Evolutionary conservation across 2,113 vertebrate genomes (phyloP), one percentile per base, ranked within the genome.

Genomic region (Anoura caudifer): DNA sequence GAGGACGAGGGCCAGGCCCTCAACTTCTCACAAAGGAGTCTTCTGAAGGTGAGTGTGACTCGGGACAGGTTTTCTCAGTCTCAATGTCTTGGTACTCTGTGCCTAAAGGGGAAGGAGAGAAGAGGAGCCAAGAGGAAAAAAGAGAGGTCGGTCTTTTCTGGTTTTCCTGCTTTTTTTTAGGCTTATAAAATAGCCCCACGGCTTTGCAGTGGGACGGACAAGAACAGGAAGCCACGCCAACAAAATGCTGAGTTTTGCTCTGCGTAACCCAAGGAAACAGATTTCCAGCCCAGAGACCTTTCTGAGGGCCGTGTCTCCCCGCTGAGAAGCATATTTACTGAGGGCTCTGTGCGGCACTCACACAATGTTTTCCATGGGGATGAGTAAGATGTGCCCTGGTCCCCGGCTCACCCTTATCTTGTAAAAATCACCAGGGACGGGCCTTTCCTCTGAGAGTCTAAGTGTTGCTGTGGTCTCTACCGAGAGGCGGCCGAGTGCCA

Each of bases 71-170:
- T 82, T 97, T 97, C 94, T 97, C 96, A 4, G 10, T 41, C 94
- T 97, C 98, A 96, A 97, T 87, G 47, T 69, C 16, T 86, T 93
- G 70, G 67, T 96, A 98, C 45, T 97, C 97, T 81, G 97, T 81
- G 96, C 95, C 97, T 89, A 97, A 91, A 97, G 33, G 43, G 87
- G 83, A 80, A 81, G 96, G 93, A 90, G 96, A 59, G 84, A 85
- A 97, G 67, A 96, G 95, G 56, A 84, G 97, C 92, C 96, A 95
- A 87, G 92, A 98, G 98, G 76, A 97, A 96, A 96, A 96, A 41
- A 92, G 79, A 96, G 38, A 95, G 80, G 56, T 98, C 54, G 97
- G 93, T 97, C 97, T 97, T 97, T 96, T 91, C 79, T 47, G 67
- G 31, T 89, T 95, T 17, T 95, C 79, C 97, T 96, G 45, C 61